A percentile compares a stretch with the other conserved stretches of the same genome.
Conservation (phyloP, 2,797 vertebrate genomes). For the Pipistrellus kuhlii region DNA sequence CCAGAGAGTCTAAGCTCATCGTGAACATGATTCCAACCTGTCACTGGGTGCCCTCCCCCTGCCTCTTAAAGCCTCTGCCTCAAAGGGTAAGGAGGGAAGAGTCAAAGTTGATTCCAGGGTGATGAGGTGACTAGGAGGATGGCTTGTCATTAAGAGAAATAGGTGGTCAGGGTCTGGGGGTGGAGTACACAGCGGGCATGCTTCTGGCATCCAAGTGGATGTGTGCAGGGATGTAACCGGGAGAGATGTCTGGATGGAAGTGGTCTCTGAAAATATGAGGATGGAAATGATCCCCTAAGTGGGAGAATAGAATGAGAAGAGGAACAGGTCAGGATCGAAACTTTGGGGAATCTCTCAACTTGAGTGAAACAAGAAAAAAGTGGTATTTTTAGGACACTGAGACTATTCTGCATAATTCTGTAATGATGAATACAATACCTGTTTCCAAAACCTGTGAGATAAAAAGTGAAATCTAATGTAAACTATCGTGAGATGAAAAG, state of each 20-base stretch:
- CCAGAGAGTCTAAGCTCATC: conserved; percentile 60
- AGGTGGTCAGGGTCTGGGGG: background rate
- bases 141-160: conserved; percentile 61
- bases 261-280: background rate
- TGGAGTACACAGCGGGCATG: background rate
- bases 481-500: background rate
- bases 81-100: conserved; percentile 64
- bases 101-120: conserved; percentile 64
- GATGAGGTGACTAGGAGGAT: conserved; percentile 20
- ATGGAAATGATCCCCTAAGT: background rate
- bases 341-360: background rate
- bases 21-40: conserved; percentile 45
- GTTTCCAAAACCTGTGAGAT: background rate
- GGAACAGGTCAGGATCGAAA: background rate
- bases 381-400: background rate
- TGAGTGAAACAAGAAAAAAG: background rate
- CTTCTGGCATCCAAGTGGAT: background rate
- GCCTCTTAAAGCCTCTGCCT: background rate
- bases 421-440: background rate
- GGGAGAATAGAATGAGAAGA: background rate
- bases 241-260: background rate
- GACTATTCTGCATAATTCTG: background rate
- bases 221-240: background rate
- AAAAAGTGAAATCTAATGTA: background rate
- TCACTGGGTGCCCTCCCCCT: background rate